Conservation (phyloP, 1,140 invertebrate species). For the Aphelenchoides avenae region DNA sequence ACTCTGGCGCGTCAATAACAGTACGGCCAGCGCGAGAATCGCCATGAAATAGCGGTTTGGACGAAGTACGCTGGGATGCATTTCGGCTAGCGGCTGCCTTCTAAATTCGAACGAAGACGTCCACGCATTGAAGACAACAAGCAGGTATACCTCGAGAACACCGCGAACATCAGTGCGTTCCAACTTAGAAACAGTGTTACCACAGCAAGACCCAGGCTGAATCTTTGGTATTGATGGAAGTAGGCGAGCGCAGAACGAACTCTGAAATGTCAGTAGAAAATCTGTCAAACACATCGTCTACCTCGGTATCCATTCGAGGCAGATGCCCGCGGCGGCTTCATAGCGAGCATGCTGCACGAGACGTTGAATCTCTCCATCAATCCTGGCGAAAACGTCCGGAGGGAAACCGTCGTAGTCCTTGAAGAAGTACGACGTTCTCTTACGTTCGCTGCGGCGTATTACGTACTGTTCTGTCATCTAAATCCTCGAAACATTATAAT, state of each 20-base stretch:
- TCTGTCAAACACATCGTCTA: too few relatives aligned
- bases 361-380: constrained; percentile 32
- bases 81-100: neutral
- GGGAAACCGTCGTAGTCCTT: constrained; percentile 62
- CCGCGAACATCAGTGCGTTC: constrained; percentile 48
- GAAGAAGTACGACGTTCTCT: constrained; percentile 61
- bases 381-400: constrained; percentile 26
- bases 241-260: constrained; percentile 43
- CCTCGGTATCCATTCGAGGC: constrained; percentile 43
- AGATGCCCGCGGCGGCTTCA: constrained; percentile 35
- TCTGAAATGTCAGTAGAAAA: too few relatives aligned
- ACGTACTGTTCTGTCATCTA: constrained; percentile 72
- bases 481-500: constrained; percentile 66
- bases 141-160: constrained; percentile 30
- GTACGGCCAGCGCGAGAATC: constrained; percentile 6
- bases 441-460: constrained; percentile 61
- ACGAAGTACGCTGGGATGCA: neutral
- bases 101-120: neutral
- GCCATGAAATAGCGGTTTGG: constrained; percentile 18
- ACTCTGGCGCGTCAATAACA: constrained; percentile 12
- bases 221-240: constrained; percentile 54
- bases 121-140: constrained; percentile 3
- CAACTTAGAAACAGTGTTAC: constrained; percentile 44
- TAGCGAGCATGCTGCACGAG: constrained; percentile 27
- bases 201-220: constrained; percentile 45